phyloP scores from a whole-genome alignment of 2,888 invertebrate genomes.

The Drosophila mettleri region DNA sequence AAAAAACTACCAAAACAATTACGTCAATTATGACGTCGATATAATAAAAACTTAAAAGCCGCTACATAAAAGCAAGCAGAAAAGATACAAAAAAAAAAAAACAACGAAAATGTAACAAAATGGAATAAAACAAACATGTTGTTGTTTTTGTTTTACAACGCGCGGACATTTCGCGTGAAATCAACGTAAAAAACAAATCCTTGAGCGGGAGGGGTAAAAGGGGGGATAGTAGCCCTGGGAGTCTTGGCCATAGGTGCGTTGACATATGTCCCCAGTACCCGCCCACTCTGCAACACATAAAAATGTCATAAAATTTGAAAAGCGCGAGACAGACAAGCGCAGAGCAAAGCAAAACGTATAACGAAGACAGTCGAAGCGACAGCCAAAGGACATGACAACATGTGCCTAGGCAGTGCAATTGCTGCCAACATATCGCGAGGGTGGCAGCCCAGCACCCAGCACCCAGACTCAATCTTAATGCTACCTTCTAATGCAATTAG shows the following conservation, averaged over 20 bases:
- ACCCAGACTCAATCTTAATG: constrained; percentile 13
- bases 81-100: constrained; percentile 13
- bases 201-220: not conserved
- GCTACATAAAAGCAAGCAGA: constrained; percentile 36
- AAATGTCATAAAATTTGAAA: constrained; percentile 81
- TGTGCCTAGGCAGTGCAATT: constrained; percentile 70
- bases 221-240: not conserved
- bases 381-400: constrained; percentile 50
- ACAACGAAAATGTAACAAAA: constrained; percentile 14
- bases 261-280: constrained; percentile 36
- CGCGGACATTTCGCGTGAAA: constrained; percentile 58
- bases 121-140: constrained; percentile 58
- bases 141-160: constrained; percentile 45
- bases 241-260: constrained; percentile 51
- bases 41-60: constrained; percentile 72
- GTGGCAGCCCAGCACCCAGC: constrained; percentile 27
- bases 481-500: constrained; percentile 64
- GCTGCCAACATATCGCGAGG: constrained; percentile 44
- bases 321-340: constrained; percentile 61
- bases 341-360: not conserved
- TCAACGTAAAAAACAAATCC: constrained; percentile 45
- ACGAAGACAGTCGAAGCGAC: constrained; percentile 24
- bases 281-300: constrained; percentile 61
- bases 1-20: constrained; percentile 75
- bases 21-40: constrained; percentile 66